These are phyloP conservation scores for Coccyzus lansbergi DNA, from an alignment of 2,797 vertebrate genomes.

Conservation along the genomic window DNA sequence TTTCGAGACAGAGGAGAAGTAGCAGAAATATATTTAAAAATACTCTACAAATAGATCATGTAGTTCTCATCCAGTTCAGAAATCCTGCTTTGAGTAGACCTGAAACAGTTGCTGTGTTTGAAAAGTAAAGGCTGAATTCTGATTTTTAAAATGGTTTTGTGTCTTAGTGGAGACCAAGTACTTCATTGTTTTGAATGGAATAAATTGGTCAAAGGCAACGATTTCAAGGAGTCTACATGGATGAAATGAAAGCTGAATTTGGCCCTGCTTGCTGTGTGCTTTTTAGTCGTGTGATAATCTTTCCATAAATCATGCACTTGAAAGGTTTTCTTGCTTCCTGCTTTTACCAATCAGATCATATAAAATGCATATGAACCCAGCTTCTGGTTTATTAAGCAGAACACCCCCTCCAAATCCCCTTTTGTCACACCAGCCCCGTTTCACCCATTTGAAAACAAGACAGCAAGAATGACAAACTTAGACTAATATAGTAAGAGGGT, in stretches of 20 bases:
- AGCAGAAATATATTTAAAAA: not conserved
- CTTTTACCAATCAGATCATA: slow-evolving; percentile 66
- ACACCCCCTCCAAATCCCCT: not conserved
- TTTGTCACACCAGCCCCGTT: not conserved
- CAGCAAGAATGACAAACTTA: not conserved
- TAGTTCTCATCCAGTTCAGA: not conserved
- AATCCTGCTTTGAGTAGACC: not conserved
- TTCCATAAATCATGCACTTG: slow-evolving; percentile 66
- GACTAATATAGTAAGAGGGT: not conserved
- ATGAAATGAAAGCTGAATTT: slow-evolving; percentile 1
- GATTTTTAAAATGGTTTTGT: not conserved
- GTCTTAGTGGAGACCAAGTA: not conserved
- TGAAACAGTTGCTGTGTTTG: not conserved
- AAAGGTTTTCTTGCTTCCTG: slow-evolving; percentile 75
- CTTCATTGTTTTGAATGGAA: not conserved
- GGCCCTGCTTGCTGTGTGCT: slow-evolving; percentile 41
- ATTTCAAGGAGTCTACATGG: not conserved
- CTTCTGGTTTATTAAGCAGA: slow-evolving; percentile 10
- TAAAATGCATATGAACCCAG: slow-evolving; percentile 62
- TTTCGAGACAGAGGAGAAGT: not conserved
- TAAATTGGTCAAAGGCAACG: not conserved
- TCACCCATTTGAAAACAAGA: not conserved
- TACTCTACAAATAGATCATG: fast-evolving
- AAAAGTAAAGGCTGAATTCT: not conserved
- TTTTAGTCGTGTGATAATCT: slow-evolving; percentile 55